Evolutionary conservation across 2,113 vertebrate genomes (phyloP).

Genomic region (Caranx ignobilis): DNA sequence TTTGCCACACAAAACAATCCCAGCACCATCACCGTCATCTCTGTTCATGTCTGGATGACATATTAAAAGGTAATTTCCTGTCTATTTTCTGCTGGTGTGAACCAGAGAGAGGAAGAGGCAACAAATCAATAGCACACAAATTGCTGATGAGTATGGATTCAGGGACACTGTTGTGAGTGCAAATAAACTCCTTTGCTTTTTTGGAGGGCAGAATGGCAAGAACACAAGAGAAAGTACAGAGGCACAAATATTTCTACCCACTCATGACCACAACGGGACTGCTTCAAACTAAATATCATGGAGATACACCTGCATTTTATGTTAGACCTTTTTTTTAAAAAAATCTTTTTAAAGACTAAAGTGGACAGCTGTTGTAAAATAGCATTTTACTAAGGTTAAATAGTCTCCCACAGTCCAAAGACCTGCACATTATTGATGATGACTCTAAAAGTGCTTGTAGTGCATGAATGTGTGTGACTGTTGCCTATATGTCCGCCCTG

Average conservation of each 20-base stretch:
- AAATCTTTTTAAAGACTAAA: no score
- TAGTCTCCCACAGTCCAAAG: no score
- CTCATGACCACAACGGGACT: not conserved
- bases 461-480: no score
- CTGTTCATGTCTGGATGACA: slow-evolving; percentile 51
- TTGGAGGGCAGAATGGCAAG: not conserved
- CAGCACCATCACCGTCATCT: slow-evolving; percentile 31
- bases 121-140: slow-evolving; percentile 77
- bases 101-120: not conserved
- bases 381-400: no score
- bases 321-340: no score
- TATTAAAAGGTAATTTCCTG: slow-evolving; percentile 82
- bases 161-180: not conserved
- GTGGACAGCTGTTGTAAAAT: no score
- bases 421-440: no score
- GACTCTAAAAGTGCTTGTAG: no score
- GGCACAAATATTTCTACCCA: not conserved
- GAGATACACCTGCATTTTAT: no score
- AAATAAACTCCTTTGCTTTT: slow-evolving; percentile 7
- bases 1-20: slow-evolving; percentile 67
- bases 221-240: not conserved
- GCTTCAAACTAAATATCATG: not conserved
- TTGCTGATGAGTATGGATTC: slow-evolving; percentile 40
- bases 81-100: slow-evolving; percentile 64
- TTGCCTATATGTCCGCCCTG: no score